Percentiles rank a stretch among this genome's conserved stretches.
phyloP scores from a whole-genome alignment of 2,888 invertebrate genomes.

The Syrista parreyssii region DNA sequence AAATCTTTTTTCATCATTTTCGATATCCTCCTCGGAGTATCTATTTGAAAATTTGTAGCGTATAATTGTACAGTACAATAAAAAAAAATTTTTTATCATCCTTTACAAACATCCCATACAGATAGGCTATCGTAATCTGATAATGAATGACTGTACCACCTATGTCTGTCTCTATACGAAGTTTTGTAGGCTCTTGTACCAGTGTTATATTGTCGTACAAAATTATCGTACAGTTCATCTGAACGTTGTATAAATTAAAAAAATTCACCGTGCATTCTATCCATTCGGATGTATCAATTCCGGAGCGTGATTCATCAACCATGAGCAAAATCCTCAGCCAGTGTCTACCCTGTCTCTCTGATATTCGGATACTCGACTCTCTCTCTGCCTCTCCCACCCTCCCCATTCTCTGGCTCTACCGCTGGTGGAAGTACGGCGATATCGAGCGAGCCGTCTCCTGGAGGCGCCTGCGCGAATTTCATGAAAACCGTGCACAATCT shows the following conservation, averaged over 20 bases:
- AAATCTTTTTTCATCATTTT: no score
- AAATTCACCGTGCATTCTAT: not conserved
- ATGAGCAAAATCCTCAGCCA: not conserved
- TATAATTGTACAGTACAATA: not conserved
- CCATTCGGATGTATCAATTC: not conserved
- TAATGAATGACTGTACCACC: not conserved
- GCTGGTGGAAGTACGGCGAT: slow-evolving; percentile 23
- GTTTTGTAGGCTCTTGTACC: not conserved
- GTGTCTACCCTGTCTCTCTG: not conserved
- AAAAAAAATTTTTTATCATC: not conserved
- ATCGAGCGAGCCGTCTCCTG: slow-evolving; percentile 31
- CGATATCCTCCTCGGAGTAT: not conserved
- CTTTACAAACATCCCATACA: not conserved
- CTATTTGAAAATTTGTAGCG: not conserved
- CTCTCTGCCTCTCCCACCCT: slow-evolving; percentile 10
- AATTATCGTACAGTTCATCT: not conserved
- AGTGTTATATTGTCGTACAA: not conserved
- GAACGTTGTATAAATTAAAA: not conserved
- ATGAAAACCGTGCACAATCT: slow-evolving; percentile 4
- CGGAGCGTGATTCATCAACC: not conserved
- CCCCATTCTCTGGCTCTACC: slow-evolving; percentile 8
- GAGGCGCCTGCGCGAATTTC: slow-evolving; percentile 39
- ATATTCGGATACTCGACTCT: not conserved
- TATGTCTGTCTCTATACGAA: not conserved
- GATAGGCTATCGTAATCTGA: not conserved